Percentiles rank a stretch among this genome's conserved stretches.
phyloP scores from a whole-genome alignment of 2,113 vertebrate genomes.

The Lagenorhynchus albirostris region DNA sequence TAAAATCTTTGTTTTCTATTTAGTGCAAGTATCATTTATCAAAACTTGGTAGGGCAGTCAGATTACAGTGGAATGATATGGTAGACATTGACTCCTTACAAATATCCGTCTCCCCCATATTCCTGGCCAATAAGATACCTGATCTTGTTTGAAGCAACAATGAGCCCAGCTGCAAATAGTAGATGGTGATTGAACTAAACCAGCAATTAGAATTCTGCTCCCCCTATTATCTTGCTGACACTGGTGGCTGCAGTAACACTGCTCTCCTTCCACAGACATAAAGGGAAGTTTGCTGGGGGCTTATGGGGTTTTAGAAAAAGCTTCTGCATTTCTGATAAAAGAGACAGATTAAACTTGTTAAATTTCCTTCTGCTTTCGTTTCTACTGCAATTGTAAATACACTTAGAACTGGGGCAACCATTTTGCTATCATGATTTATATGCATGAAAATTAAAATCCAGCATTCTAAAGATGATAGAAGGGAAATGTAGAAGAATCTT shows the following conservation, averaged over 20 bases:
- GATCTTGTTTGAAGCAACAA: not conserved
- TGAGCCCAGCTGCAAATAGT: not conserved
- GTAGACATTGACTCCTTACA: not conserved
- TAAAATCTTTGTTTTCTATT: not conserved
- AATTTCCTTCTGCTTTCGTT: not conserved
- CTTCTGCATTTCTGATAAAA: not conserved
- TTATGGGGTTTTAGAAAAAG: not conserved
- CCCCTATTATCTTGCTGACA: not conserved
- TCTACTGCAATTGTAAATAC: not conserved
- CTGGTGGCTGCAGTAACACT: not conserved
- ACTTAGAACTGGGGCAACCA: not conserved
- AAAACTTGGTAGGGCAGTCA: not conserved
- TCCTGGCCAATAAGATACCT: not conserved
- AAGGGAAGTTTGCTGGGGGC: not conserved
- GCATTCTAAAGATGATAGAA: not conserved
- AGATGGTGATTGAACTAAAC: not conserved
- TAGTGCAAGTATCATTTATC: not conserved
- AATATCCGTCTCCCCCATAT: not conserved
- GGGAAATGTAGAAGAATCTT: not conserved
- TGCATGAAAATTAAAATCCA: not conserved
- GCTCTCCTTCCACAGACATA: not conserved
- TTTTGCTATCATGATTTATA: not conserved
- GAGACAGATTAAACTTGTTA: rapidly evolving
- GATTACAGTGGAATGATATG: not conserved
- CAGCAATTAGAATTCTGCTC: not conserved